Base-by-base conservation (phyloP, 2,797 vertebrate genomes). In the Bradypus variegatus region DNA sequence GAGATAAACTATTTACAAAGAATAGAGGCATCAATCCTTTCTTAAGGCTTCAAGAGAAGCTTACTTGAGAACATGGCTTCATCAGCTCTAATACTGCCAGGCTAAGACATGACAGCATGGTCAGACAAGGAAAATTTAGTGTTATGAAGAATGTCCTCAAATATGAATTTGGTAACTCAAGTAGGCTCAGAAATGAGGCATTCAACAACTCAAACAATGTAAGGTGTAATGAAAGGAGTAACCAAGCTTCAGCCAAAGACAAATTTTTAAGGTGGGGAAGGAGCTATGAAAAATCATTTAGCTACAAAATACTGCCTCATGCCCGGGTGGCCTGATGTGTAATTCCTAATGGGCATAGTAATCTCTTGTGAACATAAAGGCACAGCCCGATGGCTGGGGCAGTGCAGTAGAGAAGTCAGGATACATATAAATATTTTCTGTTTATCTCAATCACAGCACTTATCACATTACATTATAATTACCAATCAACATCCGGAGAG, bases 51-150 rank as follows among this genome's bases (percentile, higher is more conserved):
- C 23, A 81, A 86, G 36, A 69, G 76, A 31, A 76, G 27, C 8
- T 55, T 93, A 29, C 58, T 88, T 78, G 48, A 75, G 41, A 89
- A n/a, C n/a, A 45, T 50, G 23, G 1, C 21, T 23, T 94, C 50
- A 72, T 70, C n/a, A 80, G 1, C 16, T 80, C 48, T 50, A 70
- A 88, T 78, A n/a, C 5, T 82, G 13, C 5, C 19, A 14, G 2
- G 3, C 4, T 10, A 65, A 48, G 27, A 33, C 79, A 78, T 62
- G 48, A n/a, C 6, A 67, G 9, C 14, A 53, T n/a, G 55, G 8
- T 10, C 50, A 87, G 65, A 82, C 90, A 92, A 79, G n/a, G n/a
- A 55, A 75, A 48, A 88, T 41, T 69, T 93, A 75, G 36, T 90
- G 33, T 75, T 80, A n/a, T 41, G 31, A 93, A 81, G 5, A 87